Base-by-base conservation (phyloP, 2,888 invertebrate genomes). In the Drosophila fulvimacula region DNA sequence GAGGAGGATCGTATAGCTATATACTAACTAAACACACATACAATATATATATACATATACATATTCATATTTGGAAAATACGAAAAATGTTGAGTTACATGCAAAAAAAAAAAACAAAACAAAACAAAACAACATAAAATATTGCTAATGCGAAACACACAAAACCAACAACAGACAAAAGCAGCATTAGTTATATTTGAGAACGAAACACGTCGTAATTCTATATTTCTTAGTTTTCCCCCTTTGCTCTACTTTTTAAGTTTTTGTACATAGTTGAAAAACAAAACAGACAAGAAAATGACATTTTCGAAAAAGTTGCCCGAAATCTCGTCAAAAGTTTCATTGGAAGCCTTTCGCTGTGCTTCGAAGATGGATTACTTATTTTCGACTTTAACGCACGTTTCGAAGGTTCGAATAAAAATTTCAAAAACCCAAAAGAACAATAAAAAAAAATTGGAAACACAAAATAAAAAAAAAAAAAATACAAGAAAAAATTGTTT, bases 381-480 rank as follows among this genome's bases (percentile, higher is more conserved):
- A n/a, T 4, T 24, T 27, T 52, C 52, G 52, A 52, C 32, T n/a
- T 60, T 81, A 66, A 63, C 59, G 48, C 56, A 67, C 42, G 70
- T 27, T 44, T 61, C 73, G 67, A 69, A 51, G 55, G 58, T 61
- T 59, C 82, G 82, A 62, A 87, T 73, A 76, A 86, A 86, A 86
- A 86, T 81, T 81, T 85, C 76, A 81, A 81, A 82, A 69, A 78
- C 68, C 64, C 62, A 67, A 85, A 88, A 79, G 64, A 88, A 85
- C 55, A 69, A 84, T 70, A 79, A 63, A 81, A 84, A 86, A 83
- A 82, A 81, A 76, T 76, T 62, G 67, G 73, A 82, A 82, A 82
- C 81, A 75, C 69, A 68, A 80, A 82, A 57, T 63, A 57, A 63
- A 77, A 59, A 46, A 7, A 70, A 51, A 75, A 82, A 71, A 71